Evolutionary conservation across 2,113 vertebrate species (phyloP).

Genomic region (Sclerurus mexicanus): DNA sequence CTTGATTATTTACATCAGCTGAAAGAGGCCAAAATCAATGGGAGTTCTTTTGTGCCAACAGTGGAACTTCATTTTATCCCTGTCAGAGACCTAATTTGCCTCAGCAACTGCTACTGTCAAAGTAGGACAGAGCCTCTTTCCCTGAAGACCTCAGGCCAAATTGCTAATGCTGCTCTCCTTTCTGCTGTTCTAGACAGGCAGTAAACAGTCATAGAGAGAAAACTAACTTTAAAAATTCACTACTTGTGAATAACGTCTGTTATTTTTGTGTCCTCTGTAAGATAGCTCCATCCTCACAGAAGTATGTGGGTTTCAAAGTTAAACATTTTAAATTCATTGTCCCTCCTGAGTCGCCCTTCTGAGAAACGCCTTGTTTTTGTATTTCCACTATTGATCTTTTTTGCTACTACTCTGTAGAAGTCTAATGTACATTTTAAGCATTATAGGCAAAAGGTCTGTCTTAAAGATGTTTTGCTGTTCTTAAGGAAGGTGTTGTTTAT

Average conservation of each 20-base stretch:
- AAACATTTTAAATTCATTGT: neutral
- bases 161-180: neutral
- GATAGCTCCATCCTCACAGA: neutral
- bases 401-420: neutral
- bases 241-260: neutral
- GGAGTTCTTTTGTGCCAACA: conserved; percentile 28
- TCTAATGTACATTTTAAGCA: neutral
- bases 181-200: neutral
- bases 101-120: conserved; percentile 14
- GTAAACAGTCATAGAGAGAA: neutral
- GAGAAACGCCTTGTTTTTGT: neutral
- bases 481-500: neutral
- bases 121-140: neutral
- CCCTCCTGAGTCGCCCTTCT: neutral
- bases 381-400: neutral
- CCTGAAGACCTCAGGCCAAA: neutral
- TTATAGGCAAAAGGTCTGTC: neutral
- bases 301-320: neutral
- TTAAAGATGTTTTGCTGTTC: neutral
- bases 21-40: conserved; percentile 24
- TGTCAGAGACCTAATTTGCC: conserved; percentile 23
- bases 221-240: neutral
- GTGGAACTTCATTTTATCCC: conserved; percentile 40
- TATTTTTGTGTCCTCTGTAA: neutral
- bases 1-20: conserved; percentile 52